Conservation (phyloP, 2,888 invertebrate genomes). For the Eupithecia centaureata region DNA sequence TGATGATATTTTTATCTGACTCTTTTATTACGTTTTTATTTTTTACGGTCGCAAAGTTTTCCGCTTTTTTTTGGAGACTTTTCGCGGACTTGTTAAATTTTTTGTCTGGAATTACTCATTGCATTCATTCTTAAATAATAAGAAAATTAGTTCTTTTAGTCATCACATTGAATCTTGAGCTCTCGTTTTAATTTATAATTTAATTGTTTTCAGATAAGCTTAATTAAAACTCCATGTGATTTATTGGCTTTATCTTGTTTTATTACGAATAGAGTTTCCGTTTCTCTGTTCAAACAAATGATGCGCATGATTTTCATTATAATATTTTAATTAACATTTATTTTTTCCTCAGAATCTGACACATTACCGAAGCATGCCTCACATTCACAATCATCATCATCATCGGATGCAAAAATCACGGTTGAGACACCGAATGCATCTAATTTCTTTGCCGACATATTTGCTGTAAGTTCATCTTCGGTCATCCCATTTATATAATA, state of each 20-base stretch:
- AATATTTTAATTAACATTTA: slow-evolving; percentile 6
- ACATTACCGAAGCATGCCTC: slow-evolving; percentile 67
- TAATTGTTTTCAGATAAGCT: neutral
- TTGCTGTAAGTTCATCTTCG: slow-evolving; percentile 74
- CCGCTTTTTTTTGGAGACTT: slow-evolving; percentile 12
- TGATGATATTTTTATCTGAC: slow-evolving; percentile 69
- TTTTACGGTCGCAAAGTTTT: slow-evolving; percentile 56
- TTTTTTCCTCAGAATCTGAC: slow-evolving; percentile 59
- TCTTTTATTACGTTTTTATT: slow-evolving; percentile 67
- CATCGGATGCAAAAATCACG: slow-evolving; percentile 68
- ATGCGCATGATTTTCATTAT: neutral
- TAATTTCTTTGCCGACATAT: slow-evolving; percentile 73
- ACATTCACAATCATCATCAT: slow-evolving; percentile 59
- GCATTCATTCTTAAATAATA: neutral
- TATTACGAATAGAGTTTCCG: neutral
- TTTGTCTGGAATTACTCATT: slow-evolving; percentile 30
- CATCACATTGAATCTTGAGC: neutral
- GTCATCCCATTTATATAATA: neutral
- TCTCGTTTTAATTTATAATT: neutral
- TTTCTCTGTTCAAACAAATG: neutral
- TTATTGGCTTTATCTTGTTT: neutral
- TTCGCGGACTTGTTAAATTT: slow-evolving; percentile 55
- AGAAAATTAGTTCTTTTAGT: neutral
- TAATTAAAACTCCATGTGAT: neutral
- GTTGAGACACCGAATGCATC: slow-evolving; percentile 75